Conservation (phyloP, 2,888 invertebrate genomes). For the Clepsis dumicolana region DNA sequence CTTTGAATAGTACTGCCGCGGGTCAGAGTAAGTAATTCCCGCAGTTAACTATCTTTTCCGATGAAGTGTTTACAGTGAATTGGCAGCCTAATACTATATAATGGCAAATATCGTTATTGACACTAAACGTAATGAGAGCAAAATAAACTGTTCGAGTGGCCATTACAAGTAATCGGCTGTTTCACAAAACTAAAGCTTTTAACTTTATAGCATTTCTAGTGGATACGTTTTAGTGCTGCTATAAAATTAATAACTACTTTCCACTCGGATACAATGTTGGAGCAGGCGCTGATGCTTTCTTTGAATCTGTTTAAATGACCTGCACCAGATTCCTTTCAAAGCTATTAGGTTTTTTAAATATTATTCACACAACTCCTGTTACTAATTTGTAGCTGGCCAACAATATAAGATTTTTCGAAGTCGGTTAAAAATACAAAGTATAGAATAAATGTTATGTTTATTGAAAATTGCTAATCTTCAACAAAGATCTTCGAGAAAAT, state of each 20-base stretch:
- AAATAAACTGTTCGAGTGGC: constrained; percentile 46
- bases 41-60: constrained; percentile 59
- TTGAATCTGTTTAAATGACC: not conserved
- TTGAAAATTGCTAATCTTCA: not conserved
- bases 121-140: constrained; percentile 49
- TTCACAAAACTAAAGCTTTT: constrained; percentile 18
- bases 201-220: constrained; percentile 7
- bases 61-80: constrained; percentile 66
- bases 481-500: not conserved
- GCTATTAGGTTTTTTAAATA: not conserved
- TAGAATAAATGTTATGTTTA: too few relatives aligned
- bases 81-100: constrained; percentile 60
- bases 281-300: not conserved
- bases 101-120: constrained; percentile 63
- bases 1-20: constrained; percentile 61
- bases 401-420: too few relatives aligned
- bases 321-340: too few relatives aligned
- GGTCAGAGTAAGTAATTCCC: constrained; percentile 58
- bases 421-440: too few relatives aligned
- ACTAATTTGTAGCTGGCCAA: too few relatives aligned
- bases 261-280: constrained; percentile 2
- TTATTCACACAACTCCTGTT: too few relatives aligned
- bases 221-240: constrained; percentile 5
- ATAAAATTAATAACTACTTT: constrained; percentile 10
- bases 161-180: constrained; percentile 28